A percentile compares a stretch with the other conserved stretches of the same genome.
phyloP scores from a whole-genome alignment of 2,888 invertebrate species.

The Andrena haemorrhoa region DNA sequence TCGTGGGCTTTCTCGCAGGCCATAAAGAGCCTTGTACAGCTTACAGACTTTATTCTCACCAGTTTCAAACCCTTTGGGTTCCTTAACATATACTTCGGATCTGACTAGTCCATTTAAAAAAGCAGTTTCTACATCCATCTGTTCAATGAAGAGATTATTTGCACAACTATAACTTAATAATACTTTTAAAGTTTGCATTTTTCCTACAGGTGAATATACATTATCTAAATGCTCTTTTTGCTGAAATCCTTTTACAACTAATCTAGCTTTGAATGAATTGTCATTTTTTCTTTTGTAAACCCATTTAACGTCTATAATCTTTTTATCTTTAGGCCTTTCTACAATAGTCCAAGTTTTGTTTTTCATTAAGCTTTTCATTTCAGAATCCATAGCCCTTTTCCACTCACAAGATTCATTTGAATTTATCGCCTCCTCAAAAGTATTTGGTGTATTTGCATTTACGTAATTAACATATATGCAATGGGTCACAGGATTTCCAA shows the following conservation, averaged over 20 bases:
- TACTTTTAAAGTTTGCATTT: background rate
- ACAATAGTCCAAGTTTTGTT: background rate
- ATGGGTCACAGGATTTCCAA: too few relatives aligned
- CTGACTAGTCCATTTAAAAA: background rate
- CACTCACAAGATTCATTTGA: background rate
- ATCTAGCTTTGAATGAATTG: background rate
- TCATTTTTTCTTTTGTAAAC: background rate
- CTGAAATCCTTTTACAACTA: background rate
- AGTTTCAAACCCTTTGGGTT: background rate
- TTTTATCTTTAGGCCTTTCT: background rate
- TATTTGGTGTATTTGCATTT: background rate
- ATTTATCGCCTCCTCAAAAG: background rate
- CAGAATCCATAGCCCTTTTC: background rate
- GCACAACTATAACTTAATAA: background rate
- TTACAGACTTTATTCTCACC: background rate
- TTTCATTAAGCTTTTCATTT: background rate
- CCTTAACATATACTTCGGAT: background rate
- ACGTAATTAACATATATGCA: constrained; percentile 10
- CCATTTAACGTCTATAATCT: background rate
- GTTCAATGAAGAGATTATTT: background rate
- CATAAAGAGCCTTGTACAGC: background rate
- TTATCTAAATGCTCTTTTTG: background rate
- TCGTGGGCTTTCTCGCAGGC: background rate
- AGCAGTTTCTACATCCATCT: background rate
- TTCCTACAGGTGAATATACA: background rate